Base-by-base conservation (phyloP, 2,888 invertebrate genomes). In the Apamea anceps region DNA sequence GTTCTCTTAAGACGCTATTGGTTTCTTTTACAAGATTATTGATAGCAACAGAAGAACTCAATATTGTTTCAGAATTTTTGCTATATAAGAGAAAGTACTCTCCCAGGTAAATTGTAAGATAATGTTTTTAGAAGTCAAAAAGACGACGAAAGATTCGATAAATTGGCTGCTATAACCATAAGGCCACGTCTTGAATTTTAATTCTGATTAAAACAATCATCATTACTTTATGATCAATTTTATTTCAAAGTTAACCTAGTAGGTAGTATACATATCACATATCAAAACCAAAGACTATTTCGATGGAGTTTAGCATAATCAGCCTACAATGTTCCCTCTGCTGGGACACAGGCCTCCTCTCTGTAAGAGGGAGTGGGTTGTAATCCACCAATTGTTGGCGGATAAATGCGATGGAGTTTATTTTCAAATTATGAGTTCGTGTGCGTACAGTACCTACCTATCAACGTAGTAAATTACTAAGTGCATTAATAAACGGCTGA, bases 121-220 rank as follows among this genome's bases (percentile, higher is more conserved):
- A 62, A 57, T 65, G 67, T 66, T 82, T 57, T 82, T 45, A n/a
- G 66, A 82, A 42, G 66, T 67, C 32, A 82, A 54, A 80, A 54
- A 75, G 66, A 32, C 21, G 60, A 32, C 32, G 48, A n/a, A 21
- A 60, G 42, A 82, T 80, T 82, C 76, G 51, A 67, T 82, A 82
- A 82, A 82, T 80, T 80, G 57, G 4, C 51, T 54, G 21, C 51
- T n/a, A 66, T 80, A 82, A 66, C 65, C 67, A 75, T n/a, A 68
- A 66, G 25, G 48, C 45, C 32, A 18, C 32, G 82, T 67, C 42
- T n/a, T 67, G 66, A 82, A 82, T 80, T 66, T 80, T 28, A 82
- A 80, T 82, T 81, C 25, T 65, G 74, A 42, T 65, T 81, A 57
- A 74, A 25, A 45, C 18, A 72, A 32, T 32, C 32, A 32, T 32